Conservation (phyloP, 2,888 invertebrate genomes). For the Eutolmus rufibarbis region DNA sequence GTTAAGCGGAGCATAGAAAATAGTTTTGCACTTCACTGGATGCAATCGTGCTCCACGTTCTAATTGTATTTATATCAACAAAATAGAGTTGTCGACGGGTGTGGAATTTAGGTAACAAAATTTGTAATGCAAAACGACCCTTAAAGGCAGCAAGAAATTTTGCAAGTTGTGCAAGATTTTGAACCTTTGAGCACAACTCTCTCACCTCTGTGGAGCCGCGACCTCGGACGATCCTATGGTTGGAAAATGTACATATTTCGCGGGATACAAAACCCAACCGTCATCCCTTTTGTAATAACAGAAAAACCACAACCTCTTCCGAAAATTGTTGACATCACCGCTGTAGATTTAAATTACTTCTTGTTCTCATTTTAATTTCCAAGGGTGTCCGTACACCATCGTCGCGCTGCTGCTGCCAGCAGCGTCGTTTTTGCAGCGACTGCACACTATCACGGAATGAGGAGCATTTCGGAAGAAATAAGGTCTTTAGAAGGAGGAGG, state of each 20-base stretch:
- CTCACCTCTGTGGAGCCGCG: background rate
- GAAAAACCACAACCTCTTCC: conserved; percentile 34
- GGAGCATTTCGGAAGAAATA: background rate
- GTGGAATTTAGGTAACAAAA: background rate
- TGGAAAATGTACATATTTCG: conserved; percentile 17
- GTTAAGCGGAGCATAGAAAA: conserved; percentile 11
- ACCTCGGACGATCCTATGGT: background rate
- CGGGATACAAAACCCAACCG: conserved; percentile 28
- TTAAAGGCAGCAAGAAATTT: background rate
- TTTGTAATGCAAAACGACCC: conserved; percentile 23
- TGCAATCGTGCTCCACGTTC: background rate
- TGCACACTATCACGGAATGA: background rate
- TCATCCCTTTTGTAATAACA: conserved; percentile 35
- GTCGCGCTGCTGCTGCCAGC: background rate
- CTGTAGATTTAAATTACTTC: conserved; percentile 40
- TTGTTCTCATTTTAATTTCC: conserved; percentile 39
- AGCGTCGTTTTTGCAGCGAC: conserved; percentile 1
- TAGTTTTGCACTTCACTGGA: background rate
- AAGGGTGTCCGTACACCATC: conserved; percentile 9
- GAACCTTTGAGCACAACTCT: background rate
- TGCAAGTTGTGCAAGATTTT: conserved; percentile 20
- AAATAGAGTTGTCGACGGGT: background rate
- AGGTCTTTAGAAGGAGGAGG: background rate
- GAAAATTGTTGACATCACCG: conserved; percentile 38
- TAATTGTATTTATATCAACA: conserved; percentile 33